phyloP scores from a whole-genome alignment of 2,888 invertebrate genomes.

The Torymus tubicola region DNA sequence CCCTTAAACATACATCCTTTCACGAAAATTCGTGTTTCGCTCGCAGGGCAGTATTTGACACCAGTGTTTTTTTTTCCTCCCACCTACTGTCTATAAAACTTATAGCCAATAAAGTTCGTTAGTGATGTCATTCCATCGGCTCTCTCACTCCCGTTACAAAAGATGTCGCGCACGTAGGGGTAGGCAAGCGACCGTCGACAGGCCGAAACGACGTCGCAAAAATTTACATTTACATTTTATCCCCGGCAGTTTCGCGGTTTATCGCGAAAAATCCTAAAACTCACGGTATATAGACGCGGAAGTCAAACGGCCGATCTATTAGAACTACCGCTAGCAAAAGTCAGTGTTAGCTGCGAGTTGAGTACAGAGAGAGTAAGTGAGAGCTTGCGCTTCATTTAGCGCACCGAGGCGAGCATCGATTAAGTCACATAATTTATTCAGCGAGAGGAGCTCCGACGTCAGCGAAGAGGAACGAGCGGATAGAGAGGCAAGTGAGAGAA shows the following conservation, averaged over 20 bases:
- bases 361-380: too few species aligned
- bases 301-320: constrained; percentile 6
- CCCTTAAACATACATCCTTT: too few species aligned
- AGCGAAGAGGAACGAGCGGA: too few species aligned
- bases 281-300: constrained; percentile 16
- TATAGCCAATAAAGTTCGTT: not conserved
- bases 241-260: not conserved
- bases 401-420: constrained; percentile 55
- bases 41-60: too few species aligned
- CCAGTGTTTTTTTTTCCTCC: too few species aligned
- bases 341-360: too few species aligned
- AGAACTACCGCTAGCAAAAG: too few species aligned
- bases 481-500: not conserved
- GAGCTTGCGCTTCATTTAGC: too few species aligned
- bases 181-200: too few species aligned
- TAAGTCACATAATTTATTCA: constrained; percentile 64
- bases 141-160: not conserved
- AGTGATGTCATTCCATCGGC: not conserved
- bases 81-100: too few species aligned
- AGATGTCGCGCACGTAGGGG: not conserved
- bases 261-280: not conserved
- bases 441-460: constrained; percentile 15
- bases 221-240: not conserved
- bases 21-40: too few species aligned
- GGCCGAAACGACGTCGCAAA: not conserved